phyloP scores from a whole-genome alignment of 2,797 vertebrate species.

The Periophthalmus magnuspinnatus region DNA sequence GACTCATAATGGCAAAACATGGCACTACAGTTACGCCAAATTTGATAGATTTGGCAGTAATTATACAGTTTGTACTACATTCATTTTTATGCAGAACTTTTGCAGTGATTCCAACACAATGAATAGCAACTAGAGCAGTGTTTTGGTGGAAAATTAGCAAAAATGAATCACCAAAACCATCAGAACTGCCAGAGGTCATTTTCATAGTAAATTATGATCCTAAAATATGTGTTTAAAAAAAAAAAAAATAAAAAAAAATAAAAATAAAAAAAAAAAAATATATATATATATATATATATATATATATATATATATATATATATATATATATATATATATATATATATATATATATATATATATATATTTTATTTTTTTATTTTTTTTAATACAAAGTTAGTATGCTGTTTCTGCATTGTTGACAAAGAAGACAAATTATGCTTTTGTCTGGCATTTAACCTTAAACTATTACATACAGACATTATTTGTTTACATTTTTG shows the following conservation, averaged over 20 bases:
- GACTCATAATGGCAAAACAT: background rate
- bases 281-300: too few relatives aligned
- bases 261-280: too few relatives aligned
- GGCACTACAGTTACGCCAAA: background rate
- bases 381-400: background rate
- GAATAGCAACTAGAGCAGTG: constrained; percentile 17
- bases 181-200: constrained; percentile 6
- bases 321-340: too few relatives aligned
- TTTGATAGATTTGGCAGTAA: background rate
- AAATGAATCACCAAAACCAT: constrained; percentile 7
- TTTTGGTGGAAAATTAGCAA: background rate
- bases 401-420: background rate
- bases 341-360: too few relatives aligned
- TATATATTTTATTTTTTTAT: constrained; percentile 3
- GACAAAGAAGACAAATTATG: too few relatives aligned
- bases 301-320: too few relatives aligned
- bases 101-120: background rate
- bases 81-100: background rate
- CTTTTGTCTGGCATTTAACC: too few relatives aligned
- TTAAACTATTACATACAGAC: too few relatives aligned
- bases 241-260: too few relatives aligned
- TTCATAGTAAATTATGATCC: background rate
- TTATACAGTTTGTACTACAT: background rate
- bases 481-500: too few relatives aligned
- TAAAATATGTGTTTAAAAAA: background rate